Base-by-base conservation (phyloP, 2,888 invertebrate genomes). In the Caenorhabditis afra region DNA sequence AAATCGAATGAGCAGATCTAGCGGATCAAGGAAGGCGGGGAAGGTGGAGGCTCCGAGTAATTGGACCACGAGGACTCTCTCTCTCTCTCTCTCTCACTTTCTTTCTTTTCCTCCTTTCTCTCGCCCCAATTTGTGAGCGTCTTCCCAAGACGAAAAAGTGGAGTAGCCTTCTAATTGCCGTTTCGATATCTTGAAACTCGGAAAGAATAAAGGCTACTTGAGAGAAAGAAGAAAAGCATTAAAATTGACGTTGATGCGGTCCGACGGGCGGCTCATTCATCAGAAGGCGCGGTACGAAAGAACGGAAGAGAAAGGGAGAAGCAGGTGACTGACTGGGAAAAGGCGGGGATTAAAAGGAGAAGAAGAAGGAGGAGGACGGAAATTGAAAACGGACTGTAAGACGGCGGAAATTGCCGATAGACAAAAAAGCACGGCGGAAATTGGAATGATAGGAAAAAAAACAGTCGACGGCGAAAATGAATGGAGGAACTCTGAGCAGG, bases 1-100 rank as follows among this genome's bases (percentile, higher is more conserved):
- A 68, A 68, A 68, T 68, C 59, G 59, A 68, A 68, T 68, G 53
- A 61, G 59, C 58, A 53, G 44, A 68, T 68, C 68, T 59, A 68
- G 59, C 23, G 59, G 68, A 68, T 68, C 68, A 68, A 68, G 59
- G 11, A 41, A 29, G 29, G 29, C 3, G 29, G 29, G 7, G 41
- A 68, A 68, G 68, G 68, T 68, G 49, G 68, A 58, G 39, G 44
- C 52, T 41, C 44, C 44, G 41, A 44, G 58, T 58, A 58, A 58
- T 58, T 58, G 44, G 58, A 44, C 22, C 29, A 14, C 12, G 66
- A 57, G 11, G 18, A 12, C 29, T 29, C 29, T 29, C 29, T 29
- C 7, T 39, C 22, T 47, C n/a, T n/a, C n/a, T n/a, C n/a, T n/a
- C n/a, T n/a, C n/a, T n/a, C n/a, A n/a, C n/a, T n/a, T n/a, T n/a